Percentiles rank a stretch among this genome's conserved stretches.
These are phyloP conservation scores for Bombylius major DNA, from an alignment of 2,888 invertebrate species.

Conservation along the genomic window DNA sequence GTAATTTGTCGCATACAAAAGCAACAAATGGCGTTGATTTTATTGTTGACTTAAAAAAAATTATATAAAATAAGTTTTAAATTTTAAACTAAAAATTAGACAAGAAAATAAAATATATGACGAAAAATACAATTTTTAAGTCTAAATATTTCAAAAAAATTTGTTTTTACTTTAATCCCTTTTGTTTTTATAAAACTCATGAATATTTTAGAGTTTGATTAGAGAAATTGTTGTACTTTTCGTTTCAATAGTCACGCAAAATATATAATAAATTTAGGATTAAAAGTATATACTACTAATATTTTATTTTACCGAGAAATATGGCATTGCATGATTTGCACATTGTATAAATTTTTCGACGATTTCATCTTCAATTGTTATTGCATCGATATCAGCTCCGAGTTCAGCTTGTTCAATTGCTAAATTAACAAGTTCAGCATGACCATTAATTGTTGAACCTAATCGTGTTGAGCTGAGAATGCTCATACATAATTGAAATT, in stretches of 20 bases:
- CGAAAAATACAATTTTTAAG: too few species aligned
- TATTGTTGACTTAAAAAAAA: slow-evolving; percentile 56
- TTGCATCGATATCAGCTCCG: slow-evolving; percentile 44
- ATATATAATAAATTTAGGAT: too few species aligned
- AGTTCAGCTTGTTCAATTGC: slow-evolving; percentile 79
- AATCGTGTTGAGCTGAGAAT: slow-evolving; percentile 69
- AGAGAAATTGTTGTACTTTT: too few species aligned
- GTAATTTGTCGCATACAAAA: slow-evolving; percentile 72
- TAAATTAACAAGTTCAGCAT: slow-evolving; percentile 75
- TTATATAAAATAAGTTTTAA: slow-evolving; percentile 8
- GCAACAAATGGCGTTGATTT: slow-evolving; percentile 74
- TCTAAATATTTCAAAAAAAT: too few species aligned
- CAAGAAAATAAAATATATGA: too few species aligned
- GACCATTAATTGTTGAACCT: slow-evolving; percentile 69
- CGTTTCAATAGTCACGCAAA: too few species aligned
- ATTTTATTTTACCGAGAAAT: slow-evolving; percentile 66
- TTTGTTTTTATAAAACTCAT: too few species aligned
- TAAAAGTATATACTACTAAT: neutral
- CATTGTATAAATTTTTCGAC: slow-evolving; percentile 72
- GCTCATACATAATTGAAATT: slow-evolving; percentile 82
- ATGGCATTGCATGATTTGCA: slow-evolving; percentile 69
- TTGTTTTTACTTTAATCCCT: too few species aligned
- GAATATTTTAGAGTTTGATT: too few species aligned
- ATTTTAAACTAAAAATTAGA: neutral
- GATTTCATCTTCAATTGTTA: slow-evolving; percentile 51